phyloP scores from a whole-genome alignment of 2,113 vertebrate species.

The Riparia riparia region DNA sequence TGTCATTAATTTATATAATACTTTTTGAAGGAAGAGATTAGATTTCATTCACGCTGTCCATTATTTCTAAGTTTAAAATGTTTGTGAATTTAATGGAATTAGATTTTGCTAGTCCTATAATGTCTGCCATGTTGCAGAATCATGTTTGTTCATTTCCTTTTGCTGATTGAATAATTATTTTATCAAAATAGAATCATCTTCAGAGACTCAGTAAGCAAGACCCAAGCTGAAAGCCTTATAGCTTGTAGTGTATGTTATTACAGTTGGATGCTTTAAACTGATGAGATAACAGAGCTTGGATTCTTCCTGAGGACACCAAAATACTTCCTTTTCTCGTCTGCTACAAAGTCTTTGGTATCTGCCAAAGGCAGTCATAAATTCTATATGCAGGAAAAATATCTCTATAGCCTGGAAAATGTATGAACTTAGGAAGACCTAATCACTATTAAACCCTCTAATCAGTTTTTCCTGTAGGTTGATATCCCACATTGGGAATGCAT shows the following conservation, averaged over 20 bases:
- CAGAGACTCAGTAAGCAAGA: neutral
- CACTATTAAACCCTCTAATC: neutral
- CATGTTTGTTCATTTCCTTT: neutral
- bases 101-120: neutral
- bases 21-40: neutral
- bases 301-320: neutral
- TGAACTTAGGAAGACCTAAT: neutral
- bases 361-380: neutral
- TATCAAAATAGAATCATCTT: neutral
- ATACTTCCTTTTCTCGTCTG: neutral
- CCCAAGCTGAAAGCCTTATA: neutral
- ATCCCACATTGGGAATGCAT: neutral
- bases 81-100: neutral
- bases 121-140: neutral
- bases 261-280: neutral
- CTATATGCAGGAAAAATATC: neutral
- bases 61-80: neutral
- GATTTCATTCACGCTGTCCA: neutral
- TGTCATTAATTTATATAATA: neutral
- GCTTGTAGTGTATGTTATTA: rapidly evolving
- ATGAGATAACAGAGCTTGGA: neutral
- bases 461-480: neutral
- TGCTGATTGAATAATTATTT: slow-evolving; percentile 1
- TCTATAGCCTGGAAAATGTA: neutral
- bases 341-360: neutral